Base-by-base conservation (phyloP, 30 jellyfish, hydroid and myxozoan genomes). In the Aurelia sp. region DNA sequence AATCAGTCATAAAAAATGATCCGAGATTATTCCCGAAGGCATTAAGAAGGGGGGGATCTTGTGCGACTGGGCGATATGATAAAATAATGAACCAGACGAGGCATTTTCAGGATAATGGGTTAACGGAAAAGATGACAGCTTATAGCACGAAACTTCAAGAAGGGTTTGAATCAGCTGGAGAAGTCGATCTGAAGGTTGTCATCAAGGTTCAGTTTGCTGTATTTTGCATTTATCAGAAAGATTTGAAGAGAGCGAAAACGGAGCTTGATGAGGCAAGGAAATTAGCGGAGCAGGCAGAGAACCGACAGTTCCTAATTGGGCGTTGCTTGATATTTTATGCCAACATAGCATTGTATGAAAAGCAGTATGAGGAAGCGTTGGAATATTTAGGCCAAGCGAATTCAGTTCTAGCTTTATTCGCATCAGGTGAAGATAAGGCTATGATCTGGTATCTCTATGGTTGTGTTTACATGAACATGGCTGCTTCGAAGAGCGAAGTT, bases 141-240 rank as follows among this genome's bases (percentile, higher is more conserved):
- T 75, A 20, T 50, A 53, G 64, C 17, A 13, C 11, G 13, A 52
- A 0, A 41, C 20, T 75, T 13, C 35, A 50, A 9, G n/a, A 55
- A 0, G 17, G 60, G 19, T 55, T 51, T 16, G 12, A 55, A 0
- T 4, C 27, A 7, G 17, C 31, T 31, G 63, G 79, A 9, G 89
- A 78, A 55, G 35, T 61, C 15, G 89, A 78, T 33, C 71, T 78
- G n/a, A 71, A 63, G 40, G 80, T 78, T 62, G 79, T 78, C 18
- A n/a, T 33, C 6, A 40, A 11, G 80, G 33, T 61, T 3, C 80
- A 78, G 71, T 64, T 40, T 4, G 78, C 41, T 21, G 70, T 78
- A 41, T 48, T 60, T 9, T 44, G 38, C 64, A 35, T 78, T 38
- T 78, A 78, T 51, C 31, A 50, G 51, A 78, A 59, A 5, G 61